These are phyloP conservation scores for Bruchidius siliquastri DNA, from an alignment of 2,888 invertebrate species.

Conservation along the genomic window DNA sequence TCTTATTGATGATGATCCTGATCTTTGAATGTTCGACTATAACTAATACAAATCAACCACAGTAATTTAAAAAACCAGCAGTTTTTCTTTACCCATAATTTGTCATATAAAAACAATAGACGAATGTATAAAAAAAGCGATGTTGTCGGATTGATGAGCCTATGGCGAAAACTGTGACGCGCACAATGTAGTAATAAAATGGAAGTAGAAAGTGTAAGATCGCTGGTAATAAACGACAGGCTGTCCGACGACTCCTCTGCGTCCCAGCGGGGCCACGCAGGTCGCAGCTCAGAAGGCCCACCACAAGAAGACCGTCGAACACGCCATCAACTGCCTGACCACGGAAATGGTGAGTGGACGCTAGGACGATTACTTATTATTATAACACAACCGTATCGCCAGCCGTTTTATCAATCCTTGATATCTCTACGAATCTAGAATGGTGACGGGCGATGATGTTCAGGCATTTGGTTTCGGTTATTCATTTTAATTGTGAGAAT, in stretches of 20 bases:
- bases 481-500: too few species aligned
- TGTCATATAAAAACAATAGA: too few species aligned
- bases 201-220: not conserved
- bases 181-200: not conserved
- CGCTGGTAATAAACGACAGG: constrained; percentile 41
- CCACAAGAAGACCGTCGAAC: constrained; percentile 60
- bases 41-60: too few species aligned
- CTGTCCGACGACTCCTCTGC: constrained; percentile 59
- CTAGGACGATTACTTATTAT: constrained; percentile 12
- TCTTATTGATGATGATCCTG: too few species aligned
- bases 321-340: constrained; percentile 74
- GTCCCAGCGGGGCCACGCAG: constrained; percentile 37
- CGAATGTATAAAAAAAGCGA: too few species aligned
- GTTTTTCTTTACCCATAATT: too few species aligned
- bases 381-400: not conserved
- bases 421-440: not conserved
- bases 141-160: too few species aligned
- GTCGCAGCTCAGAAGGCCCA: constrained; percentile 48
- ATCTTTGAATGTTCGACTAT: too few species aligned
- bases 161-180: not conserved
- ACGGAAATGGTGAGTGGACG: constrained; percentile 74
- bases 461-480: not conserved
- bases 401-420: not conserved
- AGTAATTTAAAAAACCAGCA: too few species aligned
- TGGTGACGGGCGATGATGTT: too few species aligned